Evolutionary conservation across 2,888 invertebrate genomes (phyloP), one percentile per base, ranked within the genome.

Genomic region (Heliconius cydno): DNA sequence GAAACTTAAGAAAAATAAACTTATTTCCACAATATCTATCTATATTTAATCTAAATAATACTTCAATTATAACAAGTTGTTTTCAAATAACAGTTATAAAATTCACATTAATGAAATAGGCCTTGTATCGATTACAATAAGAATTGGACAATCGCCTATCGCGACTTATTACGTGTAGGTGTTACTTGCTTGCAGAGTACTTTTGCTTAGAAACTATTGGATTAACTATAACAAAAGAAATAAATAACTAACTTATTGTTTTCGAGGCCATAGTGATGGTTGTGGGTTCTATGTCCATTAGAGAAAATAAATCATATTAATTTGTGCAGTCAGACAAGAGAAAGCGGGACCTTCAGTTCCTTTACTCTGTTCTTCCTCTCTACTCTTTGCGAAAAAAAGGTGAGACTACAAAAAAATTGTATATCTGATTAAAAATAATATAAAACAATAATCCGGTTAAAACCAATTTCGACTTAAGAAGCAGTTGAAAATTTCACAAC

Each of bases 141-240:
- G 72, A 81, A 82, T 81, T 83, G 81, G 76, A 82, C 78, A 82
- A 83, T 79, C 74, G 74, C 19, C 68, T 79, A 72, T 79, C 57
- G 68, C 28, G 66, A 22, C 28, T 63, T 28, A 46, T 75, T 38
- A n/a, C 28, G 79, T 73, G 83, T 83, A 77, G 83, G 83, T 67
- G 82, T 71, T 67, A 67, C 52, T 28, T 34, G 41, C 66, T 30
- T 72, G 75, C 71, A 80, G 79, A 76, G 68, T 74, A 78, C 28
- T 10, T 19, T 46, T 46, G 46, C 22, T 46, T 66, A 66, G 75
- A 75, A 46, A 66, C 75, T 75, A 28, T 28, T 60, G n/a, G 4
- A 12, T 5, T 19, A 28, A 12, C 12, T 60, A n/a, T 22, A 22
- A 10, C 10, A 60, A n/a, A 60, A 60, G n/a, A 0, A 0, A 60